These are phyloP conservation scores for Emydura subglobosa DNA, from an alignment of 2,113 vertebrate genomes.

Conservation along the genomic window DNA sequence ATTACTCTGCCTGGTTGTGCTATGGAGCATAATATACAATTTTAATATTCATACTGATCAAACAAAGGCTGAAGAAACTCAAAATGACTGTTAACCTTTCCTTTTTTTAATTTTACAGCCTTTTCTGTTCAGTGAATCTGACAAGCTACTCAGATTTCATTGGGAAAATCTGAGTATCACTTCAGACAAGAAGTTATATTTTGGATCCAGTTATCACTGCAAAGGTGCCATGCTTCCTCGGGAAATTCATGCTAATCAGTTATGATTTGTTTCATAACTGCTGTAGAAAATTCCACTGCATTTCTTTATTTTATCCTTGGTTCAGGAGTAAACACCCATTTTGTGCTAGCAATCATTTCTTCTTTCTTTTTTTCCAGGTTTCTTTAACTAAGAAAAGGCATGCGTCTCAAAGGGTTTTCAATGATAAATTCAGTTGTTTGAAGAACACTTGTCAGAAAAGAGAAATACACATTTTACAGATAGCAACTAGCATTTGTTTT, in stretches of 20 bases:
- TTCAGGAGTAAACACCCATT: background rate
- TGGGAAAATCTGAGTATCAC: background rate
- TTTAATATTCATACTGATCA: constrained; percentile 16
- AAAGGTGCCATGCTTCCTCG: background rate
- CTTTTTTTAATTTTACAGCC: background rate
- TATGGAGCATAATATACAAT: background rate
- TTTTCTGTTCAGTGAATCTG: background rate
- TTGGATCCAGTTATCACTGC: background rate
- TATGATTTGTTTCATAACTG: background rate
- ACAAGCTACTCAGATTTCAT: background rate
- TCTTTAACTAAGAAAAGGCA: background rate
- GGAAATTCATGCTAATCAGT: background rate
- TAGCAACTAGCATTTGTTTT: background rate
- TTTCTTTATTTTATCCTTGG: background rate
- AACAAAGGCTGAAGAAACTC: background rate
- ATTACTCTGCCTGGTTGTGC: background rate
- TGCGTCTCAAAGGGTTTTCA: background rate
- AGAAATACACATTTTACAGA: background rate
- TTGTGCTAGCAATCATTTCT: background rate
- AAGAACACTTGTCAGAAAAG: background rate
- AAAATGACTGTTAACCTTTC: background rate
- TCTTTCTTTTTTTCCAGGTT: background rate
- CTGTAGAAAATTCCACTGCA: background rate
- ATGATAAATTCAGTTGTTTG: background rate
- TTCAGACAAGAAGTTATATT: background rate